phyloP scores from a whole-genome alignment of 2,797 vertebrate species.

The Heteromormyrus szaboi region DNA sequence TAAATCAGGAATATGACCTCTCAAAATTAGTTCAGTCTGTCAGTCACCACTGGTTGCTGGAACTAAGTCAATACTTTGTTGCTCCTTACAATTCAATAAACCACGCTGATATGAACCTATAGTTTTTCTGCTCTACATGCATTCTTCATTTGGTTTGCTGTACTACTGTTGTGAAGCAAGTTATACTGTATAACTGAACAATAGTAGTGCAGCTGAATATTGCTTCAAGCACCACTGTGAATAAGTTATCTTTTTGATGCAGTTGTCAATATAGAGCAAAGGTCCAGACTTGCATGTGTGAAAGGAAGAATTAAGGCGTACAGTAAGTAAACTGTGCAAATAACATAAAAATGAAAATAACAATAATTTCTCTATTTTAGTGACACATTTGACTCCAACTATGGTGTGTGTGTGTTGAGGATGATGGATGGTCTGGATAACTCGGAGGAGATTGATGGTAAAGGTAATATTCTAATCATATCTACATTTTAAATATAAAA shows the following conservation, averaged over 20 bases:
- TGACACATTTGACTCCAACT: conserved; percentile 63
- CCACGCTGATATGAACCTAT: not conserved
- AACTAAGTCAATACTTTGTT: not conserved
- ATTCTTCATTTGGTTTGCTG: not conserved
- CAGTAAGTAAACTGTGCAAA: not conserved
- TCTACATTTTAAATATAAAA: not conserved
- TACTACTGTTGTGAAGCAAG: not conserved
- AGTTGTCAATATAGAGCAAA: not conserved
- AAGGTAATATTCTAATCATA: conserved; percentile 45
- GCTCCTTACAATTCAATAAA: not conserved
- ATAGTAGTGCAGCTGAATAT: not conserved
- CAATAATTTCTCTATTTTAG: conserved; percentile 35
- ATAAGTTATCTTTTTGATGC: not conserved
- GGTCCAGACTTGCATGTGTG: not conserved
- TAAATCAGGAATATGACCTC: not conserved
- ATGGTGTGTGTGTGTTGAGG: conserved; percentile 60
- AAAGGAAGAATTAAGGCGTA: not conserved
- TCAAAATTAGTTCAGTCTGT: not conserved
- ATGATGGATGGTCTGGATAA: conserved; percentile 59
- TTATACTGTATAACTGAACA: not conserved
- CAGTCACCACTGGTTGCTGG: not conserved
- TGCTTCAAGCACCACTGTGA: not conserved
- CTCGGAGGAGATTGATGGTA: conserved; percentile 49
- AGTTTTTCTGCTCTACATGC: not conserved
- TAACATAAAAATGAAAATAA: not conserved